phyloP scores from a whole-genome alignment of 35 echinoderm and acorn worm genomes.

The Amphiura filiformis region DNA sequence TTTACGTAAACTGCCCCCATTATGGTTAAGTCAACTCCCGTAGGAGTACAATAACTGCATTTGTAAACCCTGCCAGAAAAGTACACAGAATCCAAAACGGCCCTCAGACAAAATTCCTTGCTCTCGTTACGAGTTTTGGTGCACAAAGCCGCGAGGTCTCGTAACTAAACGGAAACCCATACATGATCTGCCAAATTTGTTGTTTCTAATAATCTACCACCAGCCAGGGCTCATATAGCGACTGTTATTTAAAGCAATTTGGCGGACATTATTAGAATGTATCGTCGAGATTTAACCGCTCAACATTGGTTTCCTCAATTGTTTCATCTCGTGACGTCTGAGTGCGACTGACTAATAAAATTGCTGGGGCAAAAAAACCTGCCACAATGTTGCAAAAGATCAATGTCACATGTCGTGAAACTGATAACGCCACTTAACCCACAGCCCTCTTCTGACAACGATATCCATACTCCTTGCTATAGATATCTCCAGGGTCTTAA shows the following conservation, averaged over 20 bases:
- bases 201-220: neutral
- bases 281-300: neutral
- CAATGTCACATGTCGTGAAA: conserved; percentile 1
- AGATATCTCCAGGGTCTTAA: no score
- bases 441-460: no score
- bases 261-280: neutral
- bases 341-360: neutral
- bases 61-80: neutral
- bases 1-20: neutral
- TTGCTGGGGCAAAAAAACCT: neutral
- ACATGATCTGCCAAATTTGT: neutral
- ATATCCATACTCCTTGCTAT: no score
- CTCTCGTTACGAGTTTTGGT: neutral
- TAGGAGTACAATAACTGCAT: neutral
- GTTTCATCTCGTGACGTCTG: neutral
- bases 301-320: neutral
- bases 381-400: neutral
- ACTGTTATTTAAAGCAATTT: conserved; percentile 5
- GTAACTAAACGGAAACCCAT: neutral
- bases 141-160: neutral
- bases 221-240: neutral
- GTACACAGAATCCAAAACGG: neutral
- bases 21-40: neutral
- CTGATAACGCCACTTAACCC: neutral
- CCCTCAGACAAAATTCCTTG: neutral